phyloP scores from a whole-genome alignment of 1,140 invertebrate species.

The Yoshiicerus persimilis region DNA sequence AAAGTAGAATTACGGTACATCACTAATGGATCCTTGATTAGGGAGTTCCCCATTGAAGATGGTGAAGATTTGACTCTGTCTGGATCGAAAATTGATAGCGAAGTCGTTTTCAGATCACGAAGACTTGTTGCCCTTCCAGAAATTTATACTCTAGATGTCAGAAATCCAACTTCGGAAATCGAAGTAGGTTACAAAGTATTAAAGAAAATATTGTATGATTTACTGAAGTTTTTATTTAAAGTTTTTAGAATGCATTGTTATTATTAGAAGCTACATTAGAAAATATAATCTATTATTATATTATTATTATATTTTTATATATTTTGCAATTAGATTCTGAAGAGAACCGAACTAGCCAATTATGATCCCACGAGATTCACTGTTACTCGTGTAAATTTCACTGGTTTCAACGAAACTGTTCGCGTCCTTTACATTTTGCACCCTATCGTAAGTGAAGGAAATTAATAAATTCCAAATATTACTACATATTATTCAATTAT shows the following conservation, averaged over 20 bases:
- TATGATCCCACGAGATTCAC: slow-evolving; percentile 1
- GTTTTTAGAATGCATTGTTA: no score
- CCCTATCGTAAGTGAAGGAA: not conserved
- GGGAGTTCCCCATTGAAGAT: slow-evolving; percentile 75
- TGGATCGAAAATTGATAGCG: not conserved
- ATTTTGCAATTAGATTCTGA: not conserved
- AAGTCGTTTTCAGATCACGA: not conserved
- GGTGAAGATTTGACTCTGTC: slow-evolving; percentile 57
- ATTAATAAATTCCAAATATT: not conserved
- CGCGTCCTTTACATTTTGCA: not conserved
- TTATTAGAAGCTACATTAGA: no score
- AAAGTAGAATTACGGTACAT: not conserved
- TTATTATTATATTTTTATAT: not conserved
- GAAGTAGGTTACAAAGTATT: not conserved
- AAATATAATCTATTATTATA: not conserved
- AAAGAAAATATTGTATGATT: no score
- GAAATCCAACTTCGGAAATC: not conserved
- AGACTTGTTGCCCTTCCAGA: not conserved
- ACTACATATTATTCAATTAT: no score
- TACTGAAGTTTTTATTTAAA: no score
- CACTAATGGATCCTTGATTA: slow-evolving; percentile 44
- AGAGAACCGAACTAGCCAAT: not conserved
- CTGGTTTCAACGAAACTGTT: not conserved
- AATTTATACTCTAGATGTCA: not conserved
- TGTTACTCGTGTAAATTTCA: not conserved